Evolutionary conservation across 2,888 invertebrate species (phyloP).

Genomic region (Microplitis manilae): DNA sequence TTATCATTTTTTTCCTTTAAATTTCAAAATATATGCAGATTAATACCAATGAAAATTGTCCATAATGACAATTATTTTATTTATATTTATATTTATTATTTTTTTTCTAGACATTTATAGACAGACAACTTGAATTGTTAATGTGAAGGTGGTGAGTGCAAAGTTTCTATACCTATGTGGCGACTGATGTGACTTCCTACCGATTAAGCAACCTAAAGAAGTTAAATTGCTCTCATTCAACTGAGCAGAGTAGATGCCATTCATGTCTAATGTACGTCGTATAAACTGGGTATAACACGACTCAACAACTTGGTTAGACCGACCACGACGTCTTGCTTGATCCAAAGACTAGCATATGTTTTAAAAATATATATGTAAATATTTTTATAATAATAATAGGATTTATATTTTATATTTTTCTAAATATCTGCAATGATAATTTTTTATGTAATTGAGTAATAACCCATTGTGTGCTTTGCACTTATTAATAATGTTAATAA

Average conservation of each 20-base stretch:
- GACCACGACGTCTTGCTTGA: constrained; percentile 35
- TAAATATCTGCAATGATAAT: background rate
- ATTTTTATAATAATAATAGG: no score
- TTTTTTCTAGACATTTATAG: constrained; percentile 1
- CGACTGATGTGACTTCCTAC: constrained; percentile 70
- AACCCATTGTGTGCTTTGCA: constrained; percentile 11
- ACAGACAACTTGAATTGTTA: background rate
- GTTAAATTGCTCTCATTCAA: constrained; percentile 72
- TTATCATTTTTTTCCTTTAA: background rate
- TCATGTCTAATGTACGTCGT: constrained; percentile 72
- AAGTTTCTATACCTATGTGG: constrained; percentile 64
- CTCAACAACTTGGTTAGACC: constrained; percentile 65
- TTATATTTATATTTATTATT: background rate
- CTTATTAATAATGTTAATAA: background rate
- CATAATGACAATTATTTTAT: background rate
- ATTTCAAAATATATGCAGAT: background rate
- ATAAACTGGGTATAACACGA: constrained; percentile 72
- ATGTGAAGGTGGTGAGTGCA: constrained; percentile 56
- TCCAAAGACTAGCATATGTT: constrained; percentile 15
- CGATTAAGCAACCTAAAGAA: constrained; percentile 72
- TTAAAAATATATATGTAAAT: no score
- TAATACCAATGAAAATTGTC: no score
- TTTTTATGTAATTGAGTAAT: background rate
- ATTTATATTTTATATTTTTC: no score
- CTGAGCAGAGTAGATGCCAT: constrained; percentile 71